Conservation (phyloP, 2,113 vertebrate genomes). For the Camelus bactrianus region DNA sequence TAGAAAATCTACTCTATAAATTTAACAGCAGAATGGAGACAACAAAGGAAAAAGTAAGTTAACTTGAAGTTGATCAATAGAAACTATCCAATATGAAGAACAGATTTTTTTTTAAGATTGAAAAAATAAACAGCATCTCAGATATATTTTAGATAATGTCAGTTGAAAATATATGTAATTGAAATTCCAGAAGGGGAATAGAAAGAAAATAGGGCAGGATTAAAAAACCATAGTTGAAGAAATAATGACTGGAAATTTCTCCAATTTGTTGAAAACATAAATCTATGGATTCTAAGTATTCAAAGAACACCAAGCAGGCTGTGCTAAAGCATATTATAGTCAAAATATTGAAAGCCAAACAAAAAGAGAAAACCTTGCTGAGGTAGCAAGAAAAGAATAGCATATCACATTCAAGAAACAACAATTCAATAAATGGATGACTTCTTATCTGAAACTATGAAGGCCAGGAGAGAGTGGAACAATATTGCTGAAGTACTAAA, state of each 20-base stretch:
- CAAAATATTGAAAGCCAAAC: background rate
- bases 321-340: background rate
- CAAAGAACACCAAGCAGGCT: background rate
- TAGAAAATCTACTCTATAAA: background rate
- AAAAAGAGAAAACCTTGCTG: background rate
- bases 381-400: background rate
- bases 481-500: background rate
- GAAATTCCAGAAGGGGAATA: background rate
- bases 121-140: background rate
- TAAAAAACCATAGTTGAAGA: background rate
- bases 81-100: background rate
- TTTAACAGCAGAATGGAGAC: background rate
- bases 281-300: constrained; percentile 4
- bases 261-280: background rate
- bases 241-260: background rate
- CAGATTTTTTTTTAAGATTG: background rate
- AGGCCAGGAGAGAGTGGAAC: background rate
- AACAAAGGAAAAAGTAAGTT: background rate
- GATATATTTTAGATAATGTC: background rate
- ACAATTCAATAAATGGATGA: background rate
- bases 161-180: background rate
- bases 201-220: background rate
- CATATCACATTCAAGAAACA: background rate
- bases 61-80: background rate
- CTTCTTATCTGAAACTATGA: background rate